phyloP scores from a whole-genome alignment of 2,888 invertebrate species.

The Eurytoma californica region DNA sequence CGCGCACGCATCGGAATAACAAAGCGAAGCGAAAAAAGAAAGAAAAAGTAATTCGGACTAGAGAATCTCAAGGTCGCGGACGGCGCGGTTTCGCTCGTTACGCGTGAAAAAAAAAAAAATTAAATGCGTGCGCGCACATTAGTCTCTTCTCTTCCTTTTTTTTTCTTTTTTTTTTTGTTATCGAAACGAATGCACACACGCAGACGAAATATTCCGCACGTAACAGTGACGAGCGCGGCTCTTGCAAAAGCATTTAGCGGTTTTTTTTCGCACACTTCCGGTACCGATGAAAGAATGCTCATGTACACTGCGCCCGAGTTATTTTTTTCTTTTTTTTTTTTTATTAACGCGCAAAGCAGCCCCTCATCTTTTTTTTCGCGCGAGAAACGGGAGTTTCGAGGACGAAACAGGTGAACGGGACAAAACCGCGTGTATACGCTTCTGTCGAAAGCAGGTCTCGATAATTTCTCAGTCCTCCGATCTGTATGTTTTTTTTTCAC shows the following conservation, averaged over 20 bases:
- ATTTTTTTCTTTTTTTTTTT: too few relatives aligned
- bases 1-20: constrained; percentile 32
- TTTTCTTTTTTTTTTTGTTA: constrained; percentile 8
- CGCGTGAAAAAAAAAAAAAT: constrained; percentile 15
- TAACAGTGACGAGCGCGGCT: constrained; percentile 32
- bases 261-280: constrained; percentile 51
- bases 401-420: constrained; percentile 4
- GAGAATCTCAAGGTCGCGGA: constrained; percentile 52
- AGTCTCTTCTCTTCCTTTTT: constrained; percentile 18
- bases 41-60: constrained; percentile 22
- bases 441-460: constrained; percentile 27
- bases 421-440: constrained; percentile 12
- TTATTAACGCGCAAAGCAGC: constrained; percentile 1
- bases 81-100: constrained; percentile 35
- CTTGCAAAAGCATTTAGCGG: constrained; percentile 44
- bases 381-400: constrained; percentile 8
- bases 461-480: constrained; percentile 23
- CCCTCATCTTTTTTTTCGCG: constrained; percentile 1
- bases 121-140: constrained; percentile 9
- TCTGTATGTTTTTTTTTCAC: background rate
- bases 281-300: constrained; percentile 60
- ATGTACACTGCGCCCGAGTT: constrained; percentile 37
- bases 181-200: background rate
- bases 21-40: constrained; percentile 19
- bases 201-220: constrained; percentile 23